A percentile compares a stretch with the other conserved stretches of the same genome.
These are phyloP conservation scores for Hoplostethus atlanticus DNA, from an alignment of 2,797 vertebrate genomes.

Conservation along the genomic window DNA sequence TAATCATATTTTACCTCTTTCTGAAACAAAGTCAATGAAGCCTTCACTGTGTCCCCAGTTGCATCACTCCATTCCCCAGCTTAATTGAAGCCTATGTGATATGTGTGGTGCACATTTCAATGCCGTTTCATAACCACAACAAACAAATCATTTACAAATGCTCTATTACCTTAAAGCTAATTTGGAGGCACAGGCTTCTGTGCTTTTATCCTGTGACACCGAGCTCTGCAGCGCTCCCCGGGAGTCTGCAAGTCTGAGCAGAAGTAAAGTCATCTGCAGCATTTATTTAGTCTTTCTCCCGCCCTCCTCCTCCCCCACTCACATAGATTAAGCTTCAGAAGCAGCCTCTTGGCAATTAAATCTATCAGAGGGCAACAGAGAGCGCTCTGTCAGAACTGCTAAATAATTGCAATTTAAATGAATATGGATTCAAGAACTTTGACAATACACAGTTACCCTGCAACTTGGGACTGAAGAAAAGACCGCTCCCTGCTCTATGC, in stretches of 20 bases:
- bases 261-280: constrained; percentile 62
- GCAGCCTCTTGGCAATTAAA: constrained; percentile 76
- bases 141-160: constrained; percentile 64
- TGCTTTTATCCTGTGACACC: constrained; percentile 45
- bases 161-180: constrained; percentile 48
- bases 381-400: constrained; percentile 70
- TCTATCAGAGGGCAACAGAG: constrained; percentile 77
- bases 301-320: constrained; percentile 38
- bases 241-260: constrained; percentile 43
- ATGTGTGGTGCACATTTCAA: constrained; percentile 35
- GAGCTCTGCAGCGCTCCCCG: constrained; percentile 25
- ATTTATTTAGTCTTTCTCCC: constrained; percentile 58
- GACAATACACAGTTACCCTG: constrained; percentile 63
- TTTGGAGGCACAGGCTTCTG: constrained; percentile 39
- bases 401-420: constrained; percentile 79
- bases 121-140: constrained; percentile 47
- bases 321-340: constrained; percentile 71
- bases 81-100: constrained; percentile 51
- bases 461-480: constrained; percentile 38
- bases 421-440: constrained; percentile 72
- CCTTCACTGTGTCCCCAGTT: constrained; percentile 35
- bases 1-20: constrained; percentile 39
- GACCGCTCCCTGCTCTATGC: constrained; percentile 23
- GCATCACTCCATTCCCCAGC: constrained; percentile 46
- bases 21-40: constrained; percentile 49